A percentile compares a stretch with the other conserved stretches of the same genome.
These are phyloP conservation scores for Caenorhabditis afra DNA, from an alignment of 2,888 invertebrate species.

Conservation along the genomic window DNA sequence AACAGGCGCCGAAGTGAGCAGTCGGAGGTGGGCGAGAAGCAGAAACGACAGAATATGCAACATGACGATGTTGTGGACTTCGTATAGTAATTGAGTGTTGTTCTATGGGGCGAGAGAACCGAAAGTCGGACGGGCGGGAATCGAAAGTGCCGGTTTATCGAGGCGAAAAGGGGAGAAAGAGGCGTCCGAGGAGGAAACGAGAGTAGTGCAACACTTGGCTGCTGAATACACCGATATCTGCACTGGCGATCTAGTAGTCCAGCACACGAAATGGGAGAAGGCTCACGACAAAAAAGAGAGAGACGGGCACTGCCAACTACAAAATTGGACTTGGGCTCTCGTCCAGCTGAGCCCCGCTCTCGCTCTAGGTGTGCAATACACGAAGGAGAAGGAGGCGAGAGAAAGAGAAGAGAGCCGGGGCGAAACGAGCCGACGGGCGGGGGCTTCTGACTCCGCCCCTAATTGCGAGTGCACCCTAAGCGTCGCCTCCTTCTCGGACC, in stretches of 20 bases:
- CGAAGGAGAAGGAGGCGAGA: constrained; percentile 35
- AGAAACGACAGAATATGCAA: constrained; percentile 50
- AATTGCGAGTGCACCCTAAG: constrained; percentile 47
- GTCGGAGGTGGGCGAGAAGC: constrained; percentile 39
- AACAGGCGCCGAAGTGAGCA: constrained; percentile 15
- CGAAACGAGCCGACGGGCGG: constrained; percentile 18
- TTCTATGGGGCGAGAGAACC: constrained; percentile 29
- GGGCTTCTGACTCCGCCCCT: constrained; percentile 56
- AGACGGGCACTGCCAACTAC: constrained; percentile 44
- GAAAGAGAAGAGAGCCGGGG: constrained; percentile 27
- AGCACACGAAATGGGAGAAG: constrained; percentile 27
- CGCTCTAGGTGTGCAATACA: constrained; percentile 55
- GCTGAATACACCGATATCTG: constrained; percentile 42
- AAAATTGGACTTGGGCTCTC: constrained; percentile 50
- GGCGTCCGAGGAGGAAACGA: constrained; percentile 16
- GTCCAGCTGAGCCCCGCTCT: constrained; percentile 46
- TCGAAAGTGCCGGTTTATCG: constrained; percentile 57
- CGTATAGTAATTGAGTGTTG: constrained; percentile 49
- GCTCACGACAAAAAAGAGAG: constrained; percentile 21
- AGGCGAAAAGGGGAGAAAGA: constrained; percentile 30
- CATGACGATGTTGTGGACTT: constrained; percentile 15
- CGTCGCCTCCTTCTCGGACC: not conserved
- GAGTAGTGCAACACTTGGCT: constrained; percentile 42
- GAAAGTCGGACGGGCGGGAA: constrained; percentile 20
- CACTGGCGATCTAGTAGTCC: constrained; percentile 30